phyloP scores from a whole-genome alignment of 2,888 invertebrate species.

The Erebia epiphron region DNA sequence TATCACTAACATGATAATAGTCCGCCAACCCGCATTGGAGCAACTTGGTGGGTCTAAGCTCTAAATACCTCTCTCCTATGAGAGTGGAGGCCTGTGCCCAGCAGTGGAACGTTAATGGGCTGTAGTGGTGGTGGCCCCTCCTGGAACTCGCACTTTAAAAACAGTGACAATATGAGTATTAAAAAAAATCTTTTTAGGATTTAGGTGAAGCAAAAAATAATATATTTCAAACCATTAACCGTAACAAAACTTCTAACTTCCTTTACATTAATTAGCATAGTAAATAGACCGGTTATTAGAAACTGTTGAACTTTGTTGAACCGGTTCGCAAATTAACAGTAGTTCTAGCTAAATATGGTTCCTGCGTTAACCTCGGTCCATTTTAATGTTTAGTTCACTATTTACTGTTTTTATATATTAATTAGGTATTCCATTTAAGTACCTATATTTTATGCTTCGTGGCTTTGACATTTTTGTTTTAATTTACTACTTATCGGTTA shows the following conservation, averaged over 20 bases:
- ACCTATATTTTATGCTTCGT: neutral
- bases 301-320: conserved; percentile 38
- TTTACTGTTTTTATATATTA: conserved; percentile 20
- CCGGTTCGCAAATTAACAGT: conserved; percentile 26
- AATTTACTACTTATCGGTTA: too few relatives aligned
- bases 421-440: neutral
- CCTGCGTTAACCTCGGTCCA: conserved; percentile 32
- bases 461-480: neutral
- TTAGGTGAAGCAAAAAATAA: too few relatives aligned
- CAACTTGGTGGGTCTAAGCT: too few relatives aligned
- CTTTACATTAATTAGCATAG: conserved; percentile 37
- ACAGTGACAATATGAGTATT: too few relatives aligned
- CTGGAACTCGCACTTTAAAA: too few relatives aligned
- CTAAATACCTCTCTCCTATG: too few relatives aligned
- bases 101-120: too few relatives aligned
- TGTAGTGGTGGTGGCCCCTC: too few relatives aligned
- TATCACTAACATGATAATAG: too few relatives aligned
- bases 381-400: conserved; percentile 26
- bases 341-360: conserved; percentile 11
- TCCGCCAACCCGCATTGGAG: too few relatives aligned
- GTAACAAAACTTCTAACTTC: conserved; percentile 29
- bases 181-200: too few relatives aligned
- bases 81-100: too few relatives aligned
- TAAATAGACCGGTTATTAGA: conserved; percentile 39
- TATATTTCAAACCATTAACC: neutral